Conservation (phyloP, 2,113 vertebrate species). For the Carollia perspicillata region DNA sequence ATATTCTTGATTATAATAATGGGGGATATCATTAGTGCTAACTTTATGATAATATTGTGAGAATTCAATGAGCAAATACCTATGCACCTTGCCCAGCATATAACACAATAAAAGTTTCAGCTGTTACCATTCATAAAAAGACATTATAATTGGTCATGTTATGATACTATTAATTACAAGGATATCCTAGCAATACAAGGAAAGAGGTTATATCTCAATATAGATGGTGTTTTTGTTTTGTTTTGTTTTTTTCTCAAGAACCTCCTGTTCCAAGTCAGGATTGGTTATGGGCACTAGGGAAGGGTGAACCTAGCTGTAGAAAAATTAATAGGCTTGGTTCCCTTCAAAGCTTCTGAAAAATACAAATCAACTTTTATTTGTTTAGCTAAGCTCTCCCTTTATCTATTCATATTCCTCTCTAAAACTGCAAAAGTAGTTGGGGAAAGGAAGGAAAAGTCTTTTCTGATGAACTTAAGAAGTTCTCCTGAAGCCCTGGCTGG, state of each 20-base stretch:
- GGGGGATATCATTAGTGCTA: background rate
- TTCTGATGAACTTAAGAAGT: slow-evolving; percentile 78
- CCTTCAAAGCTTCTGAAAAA: slow-evolving; percentile 36
- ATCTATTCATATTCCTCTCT: background rate
- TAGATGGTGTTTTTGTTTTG: background rate
- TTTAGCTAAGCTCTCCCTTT: background rate
- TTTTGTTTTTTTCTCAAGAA: background rate
- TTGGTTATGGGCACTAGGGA: background rate
- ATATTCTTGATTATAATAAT: background rate
- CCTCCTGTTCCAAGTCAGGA: background rate
- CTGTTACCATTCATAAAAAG: background rate
- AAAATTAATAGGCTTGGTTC: slow-evolving; percentile 5
- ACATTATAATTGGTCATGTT: background rate
- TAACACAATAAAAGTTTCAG: background rate
- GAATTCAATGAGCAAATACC: slow-evolving; percentile 16
- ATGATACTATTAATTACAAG: background rate
- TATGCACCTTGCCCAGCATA: background rate
- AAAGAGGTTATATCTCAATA: background rate
- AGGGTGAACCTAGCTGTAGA: background rate
- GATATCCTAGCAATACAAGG: background rate
- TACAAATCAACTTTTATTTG: slow-evolving; percentile 52
- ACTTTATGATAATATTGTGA: background rate
- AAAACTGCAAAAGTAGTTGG: slow-evolving; percentile 54
- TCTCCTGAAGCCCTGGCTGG: too few species aligned
- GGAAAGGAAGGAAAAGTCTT: slow-evolving; percentile 54